Base-by-base conservation (phyloP, 2,797 vertebrate genomes). In the Myotis myotis region DNA sequence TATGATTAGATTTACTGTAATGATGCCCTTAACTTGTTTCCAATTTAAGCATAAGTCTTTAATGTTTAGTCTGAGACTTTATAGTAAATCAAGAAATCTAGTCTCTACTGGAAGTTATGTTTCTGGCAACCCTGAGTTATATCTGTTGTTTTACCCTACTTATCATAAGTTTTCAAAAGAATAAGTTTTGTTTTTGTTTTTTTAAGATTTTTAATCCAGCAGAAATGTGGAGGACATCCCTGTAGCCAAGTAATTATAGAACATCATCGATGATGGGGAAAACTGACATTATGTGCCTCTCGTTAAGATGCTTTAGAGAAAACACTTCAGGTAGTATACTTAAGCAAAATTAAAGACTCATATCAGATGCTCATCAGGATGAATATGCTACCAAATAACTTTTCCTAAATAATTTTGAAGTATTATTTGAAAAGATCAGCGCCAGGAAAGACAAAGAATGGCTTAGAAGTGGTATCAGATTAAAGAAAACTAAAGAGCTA, bases 71-170 rank as follows among this genome's bases (percentile, higher is more conserved):
- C 60, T 82, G 22, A 79, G 33, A 62, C 47, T 64, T 68, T 9
- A 44, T 49, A 83, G 36, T 83, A n/a, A 68, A 49, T 41, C 7
- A 51, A 95, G 49, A 92, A 93, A 78, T 82, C 57, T 2, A 92
- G 53, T 47, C 9, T 75, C 7, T 28, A 88, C 2, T 79, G 47
- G 80, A 94, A 83, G 25, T 12, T 25, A 71, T 8, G 6, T 25
- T 85, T 85, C 51, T 89, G 25, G 75, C 3, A 95, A 36, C 3
- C 15, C 25, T 71, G 25, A 95, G 11, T 53, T 75, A 51, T n/a
- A 87, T 64, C 60, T 95, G 60, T 91, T 81, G 60, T 53, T 71
- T 81, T 92, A 89, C 23, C 6, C 74, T 30, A 71, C 62, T 75
- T 76, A 66, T 70, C 23, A 5, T 81, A 30, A 68, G 30, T 66